Conservation (phyloP, 2,113 vertebrate genomes). For the Miniopterus natalensis region DNA sequence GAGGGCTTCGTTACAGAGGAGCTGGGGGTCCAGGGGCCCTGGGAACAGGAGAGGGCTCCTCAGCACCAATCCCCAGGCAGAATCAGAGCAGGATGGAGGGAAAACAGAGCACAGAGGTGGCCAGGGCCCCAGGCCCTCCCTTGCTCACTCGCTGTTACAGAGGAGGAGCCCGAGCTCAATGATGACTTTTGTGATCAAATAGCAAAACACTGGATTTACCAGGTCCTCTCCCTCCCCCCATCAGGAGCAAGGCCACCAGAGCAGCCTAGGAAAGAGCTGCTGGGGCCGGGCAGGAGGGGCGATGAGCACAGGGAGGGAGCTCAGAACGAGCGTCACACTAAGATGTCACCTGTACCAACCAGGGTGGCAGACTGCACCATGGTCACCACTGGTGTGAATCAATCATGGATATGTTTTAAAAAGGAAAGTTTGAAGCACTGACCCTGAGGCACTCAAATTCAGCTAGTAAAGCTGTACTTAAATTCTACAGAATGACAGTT, state of each 20-base stretch:
- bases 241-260: neutral
- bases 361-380: accelerated
- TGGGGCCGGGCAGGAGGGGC: too few species aligned
- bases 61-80: neutral
- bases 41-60: neutral
- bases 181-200: accelerated
- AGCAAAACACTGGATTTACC: accelerated
- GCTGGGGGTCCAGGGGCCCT: too few species aligned
- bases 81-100: neutral
- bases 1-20: accelerated
- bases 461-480: neutral
- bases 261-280: neutral
- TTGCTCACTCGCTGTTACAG: too few species aligned
- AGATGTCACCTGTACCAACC: accelerated
- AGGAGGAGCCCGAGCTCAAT: too few species aligned
- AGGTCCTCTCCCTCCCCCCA: neutral
- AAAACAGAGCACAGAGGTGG: neutral
- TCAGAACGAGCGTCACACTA: accelerated
- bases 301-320: accelerated
- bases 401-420: accelerated
- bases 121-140: neutral
- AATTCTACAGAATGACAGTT: neutral
- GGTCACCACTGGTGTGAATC: accelerated
- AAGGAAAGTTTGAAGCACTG: neutral
- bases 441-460: neutral